Evolutionary conservation across 2,888 invertebrate genomes (phyloP), one percentile per base, ranked within the genome.

Genomic region (Diplolepis rosae): DNA sequence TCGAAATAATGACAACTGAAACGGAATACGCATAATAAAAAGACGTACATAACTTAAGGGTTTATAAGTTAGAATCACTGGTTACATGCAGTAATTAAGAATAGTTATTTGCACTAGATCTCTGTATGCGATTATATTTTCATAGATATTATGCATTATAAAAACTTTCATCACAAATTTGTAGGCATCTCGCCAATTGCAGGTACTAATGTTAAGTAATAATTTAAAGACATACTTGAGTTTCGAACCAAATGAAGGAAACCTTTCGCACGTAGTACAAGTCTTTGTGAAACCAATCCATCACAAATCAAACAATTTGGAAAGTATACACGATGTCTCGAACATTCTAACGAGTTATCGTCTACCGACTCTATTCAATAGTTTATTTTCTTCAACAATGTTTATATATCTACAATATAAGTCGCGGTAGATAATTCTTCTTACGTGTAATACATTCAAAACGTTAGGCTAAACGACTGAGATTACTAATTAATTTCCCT

Each of bases 361-460:
- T 48, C 32, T 30, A 68, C 48, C 54, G 35, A 45, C 56, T 66
- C 61, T 77, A 78, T 74, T 80, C 80, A 85, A 84, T 83, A 84
- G 82, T 83, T 83, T 83, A 82, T 85, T 84, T 82, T 83, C 80
- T 80, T 79, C 73, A 78, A 80, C 75, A 77, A 79, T 76, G 50
- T 61, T 66, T 61, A 30, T 71, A 74, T 80, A 78, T 76, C 65
- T 76, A 70, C 73, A 76, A 74, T 73, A 32, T 72, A 69, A 61
- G 72, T 69, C 56, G 56, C 68, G 66, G 68, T 69, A 65, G 70
- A 73, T 70, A 52, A 45, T 61, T 35, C 24, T 42, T 61, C 61
- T 61, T 61, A 61, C 61, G 61, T 61, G 61, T 61, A 61, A 39
- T 70, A 35, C 67, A 65, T 67, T 71, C 56, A 65, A 32, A 68